A percentile compares a stretch with the other conserved stretches of the same genome.
These are phyloP conservation scores for Thumatha senex DNA, from an alignment of 2,888 invertebrate species.

Conservation along the genomic window DNA sequence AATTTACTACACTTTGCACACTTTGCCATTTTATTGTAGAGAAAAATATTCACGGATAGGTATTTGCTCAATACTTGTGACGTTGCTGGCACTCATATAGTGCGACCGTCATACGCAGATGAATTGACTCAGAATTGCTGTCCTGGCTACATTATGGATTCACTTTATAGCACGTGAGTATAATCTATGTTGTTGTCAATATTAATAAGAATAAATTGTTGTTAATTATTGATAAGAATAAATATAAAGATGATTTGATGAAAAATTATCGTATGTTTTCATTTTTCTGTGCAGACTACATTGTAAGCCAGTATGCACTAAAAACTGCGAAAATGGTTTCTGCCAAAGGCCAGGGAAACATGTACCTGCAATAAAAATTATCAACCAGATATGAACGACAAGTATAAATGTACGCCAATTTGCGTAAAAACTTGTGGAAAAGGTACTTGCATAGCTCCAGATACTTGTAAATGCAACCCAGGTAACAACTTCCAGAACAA, in stretches of 20 bases:
- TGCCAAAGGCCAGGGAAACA: background rate
- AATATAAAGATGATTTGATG: background rate
- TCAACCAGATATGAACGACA: background rate
- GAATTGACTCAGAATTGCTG: slow-evolving; percentile 1
- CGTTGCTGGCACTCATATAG: too few species aligned
- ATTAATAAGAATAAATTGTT: too few species aligned
- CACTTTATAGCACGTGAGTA: background rate
- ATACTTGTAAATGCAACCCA: background rate
- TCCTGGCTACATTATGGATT: slow-evolving; percentile 1
- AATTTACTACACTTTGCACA: too few species aligned
- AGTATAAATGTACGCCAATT: background rate
- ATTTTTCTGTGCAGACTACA: slow-evolving; percentile 5
- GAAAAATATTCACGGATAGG: too few species aligned
- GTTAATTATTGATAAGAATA: slow-evolving; percentile 4
- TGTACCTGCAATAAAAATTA: background rate
- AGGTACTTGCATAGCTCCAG: background rate
- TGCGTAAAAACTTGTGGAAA: background rate
- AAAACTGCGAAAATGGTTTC: background rate
- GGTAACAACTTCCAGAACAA: background rate
- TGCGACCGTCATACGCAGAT: too few species aligned
- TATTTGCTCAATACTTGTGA: too few species aligned
- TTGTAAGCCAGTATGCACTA: background rate
- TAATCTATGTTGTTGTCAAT: background rate
- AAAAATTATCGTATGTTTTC: background rate
- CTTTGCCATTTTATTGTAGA: too few species aligned